phyloP scores from a whole-genome alignment of 2,113 vertebrate species.

The Porphyrio hochstetteri region DNA sequence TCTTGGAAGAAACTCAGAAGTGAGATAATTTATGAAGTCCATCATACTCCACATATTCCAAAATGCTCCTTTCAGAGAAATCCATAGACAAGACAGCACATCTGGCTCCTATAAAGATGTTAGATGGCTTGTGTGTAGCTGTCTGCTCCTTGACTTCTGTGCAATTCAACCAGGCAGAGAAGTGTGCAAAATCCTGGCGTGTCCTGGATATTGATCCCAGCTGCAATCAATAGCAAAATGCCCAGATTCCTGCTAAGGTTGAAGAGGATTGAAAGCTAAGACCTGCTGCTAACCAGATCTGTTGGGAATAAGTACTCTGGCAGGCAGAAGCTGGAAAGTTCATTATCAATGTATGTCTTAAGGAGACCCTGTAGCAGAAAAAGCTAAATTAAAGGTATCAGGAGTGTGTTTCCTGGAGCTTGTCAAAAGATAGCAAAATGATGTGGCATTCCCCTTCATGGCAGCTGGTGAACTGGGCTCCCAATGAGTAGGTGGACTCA shows the following conservation, averaged over 20 bases:
- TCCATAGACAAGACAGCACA: not conserved
- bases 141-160: not conserved
- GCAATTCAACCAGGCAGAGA: not conserved
- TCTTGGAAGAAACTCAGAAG: conserved; percentile 13
- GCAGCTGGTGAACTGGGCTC: not conserved
- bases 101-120: not conserved
- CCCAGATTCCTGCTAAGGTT: not conserved
- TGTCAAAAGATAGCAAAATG: not conserved
- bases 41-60: not conserved
- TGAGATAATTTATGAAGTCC: conserved; percentile 10
- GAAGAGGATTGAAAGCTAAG: not conserved
- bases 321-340: not conserved
- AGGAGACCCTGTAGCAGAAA: not conserved
- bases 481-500: not conserved
- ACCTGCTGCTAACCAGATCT: not conserved
- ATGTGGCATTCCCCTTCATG: not conserved
- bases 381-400: not conserved
- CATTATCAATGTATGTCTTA: not conserved
- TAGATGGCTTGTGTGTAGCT: not conserved
- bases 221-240: not conserved
- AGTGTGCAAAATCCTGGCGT: not conserved
- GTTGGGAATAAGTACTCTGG: not conserved
- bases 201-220: not conserved
- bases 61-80: conserved; percentile 21
- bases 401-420: not conserved